phyloP scores from a whole-genome alignment of 2,888 invertebrate genomes.

The Drosophila siamana region DNA sequence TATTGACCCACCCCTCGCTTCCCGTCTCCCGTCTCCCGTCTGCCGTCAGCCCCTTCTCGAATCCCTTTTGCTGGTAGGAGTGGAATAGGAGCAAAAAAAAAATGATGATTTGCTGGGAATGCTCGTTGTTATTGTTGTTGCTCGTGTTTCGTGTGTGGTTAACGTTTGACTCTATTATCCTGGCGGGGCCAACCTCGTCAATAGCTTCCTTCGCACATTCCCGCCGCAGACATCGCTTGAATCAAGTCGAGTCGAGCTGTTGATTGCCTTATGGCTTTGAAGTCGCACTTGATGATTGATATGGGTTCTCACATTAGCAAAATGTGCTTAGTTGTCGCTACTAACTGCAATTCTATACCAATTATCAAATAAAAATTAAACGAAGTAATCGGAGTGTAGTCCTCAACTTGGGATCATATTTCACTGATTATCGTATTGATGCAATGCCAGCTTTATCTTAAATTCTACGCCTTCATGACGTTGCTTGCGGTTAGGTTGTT shows the following conservation, averaged over 20 bases:
- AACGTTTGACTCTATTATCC: conserved; percentile 57
- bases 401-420: background rate
- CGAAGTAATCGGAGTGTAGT: background rate
- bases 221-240: background rate
- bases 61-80: background rate
- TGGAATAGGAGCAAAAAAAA: background rate
- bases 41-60: too few relatives aligned
- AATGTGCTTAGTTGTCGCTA: conserved; percentile 36
- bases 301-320: conserved; percentile 9
- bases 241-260: conserved; percentile 23
- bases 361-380: conserved; percentile 29
- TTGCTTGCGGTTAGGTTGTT: too few relatives aligned
- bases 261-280: conserved; percentile 52
- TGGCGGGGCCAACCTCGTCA: conserved; percentile 32
- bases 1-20: conserved; percentile 18
- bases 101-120: conserved; percentile 22
- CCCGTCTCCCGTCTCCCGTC: too few relatives aligned
- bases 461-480: too few relatives aligned
- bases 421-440: background rate
- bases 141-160: conserved; percentile 26
- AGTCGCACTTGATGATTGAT: conserved; percentile 51
- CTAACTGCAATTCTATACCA: conserved; percentile 9
- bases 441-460: background rate
- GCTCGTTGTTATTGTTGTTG: conserved; percentile 21
- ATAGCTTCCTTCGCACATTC: background rate